Evolutionary conservation across 2,888 invertebrate genomes (phyloP).

Genomic region (Malthinus seriepunctatus): DNA sequence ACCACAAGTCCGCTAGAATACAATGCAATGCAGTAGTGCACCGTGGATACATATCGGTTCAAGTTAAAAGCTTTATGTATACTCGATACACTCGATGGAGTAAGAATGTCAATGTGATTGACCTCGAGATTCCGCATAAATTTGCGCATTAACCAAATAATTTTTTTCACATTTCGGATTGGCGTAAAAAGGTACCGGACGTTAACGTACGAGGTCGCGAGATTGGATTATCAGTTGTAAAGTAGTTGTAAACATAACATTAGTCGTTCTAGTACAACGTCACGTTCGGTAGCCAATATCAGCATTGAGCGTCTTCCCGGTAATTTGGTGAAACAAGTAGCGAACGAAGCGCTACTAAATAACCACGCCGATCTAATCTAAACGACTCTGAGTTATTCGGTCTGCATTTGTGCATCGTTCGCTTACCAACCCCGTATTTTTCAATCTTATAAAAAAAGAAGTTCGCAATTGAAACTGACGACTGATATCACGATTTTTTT

Average conservation of each 20-base stretch:
- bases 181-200: not conserved
- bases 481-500: too few relatives aligned
- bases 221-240: constrained; percentile 38
- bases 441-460: constrained; percentile 21
- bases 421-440: constrained; percentile 28
- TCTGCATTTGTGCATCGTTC: constrained; percentile 46
- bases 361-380: constrained; percentile 50
- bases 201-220: constrained; percentile 14
- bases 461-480: constrained; percentile 21
- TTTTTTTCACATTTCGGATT: too few relatives aligned
- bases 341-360: constrained; percentile 48
- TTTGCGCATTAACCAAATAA: too few relatives aligned
- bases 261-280: constrained; percentile 44
- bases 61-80: constrained; percentile 39
- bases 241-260: constrained; percentile 42
- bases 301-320: constrained; percentile 47
- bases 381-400: constrained; percentile 51
- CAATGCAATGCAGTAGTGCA: constrained; percentile 50
- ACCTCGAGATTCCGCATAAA: constrained; percentile 20
- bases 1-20: constrained; percentile 47
- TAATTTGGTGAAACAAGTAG: constrained; percentile 54
- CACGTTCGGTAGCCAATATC: constrained; percentile 48
- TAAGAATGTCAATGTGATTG: constrained; percentile 33
- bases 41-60: constrained; percentile 41
- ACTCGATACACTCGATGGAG: constrained; percentile 35